Evolutionary conservation across 2,888 invertebrate genomes (phyloP), one percentile per base, ranked within the genome.

Genomic region (Cataglyphis cursor): DNA sequence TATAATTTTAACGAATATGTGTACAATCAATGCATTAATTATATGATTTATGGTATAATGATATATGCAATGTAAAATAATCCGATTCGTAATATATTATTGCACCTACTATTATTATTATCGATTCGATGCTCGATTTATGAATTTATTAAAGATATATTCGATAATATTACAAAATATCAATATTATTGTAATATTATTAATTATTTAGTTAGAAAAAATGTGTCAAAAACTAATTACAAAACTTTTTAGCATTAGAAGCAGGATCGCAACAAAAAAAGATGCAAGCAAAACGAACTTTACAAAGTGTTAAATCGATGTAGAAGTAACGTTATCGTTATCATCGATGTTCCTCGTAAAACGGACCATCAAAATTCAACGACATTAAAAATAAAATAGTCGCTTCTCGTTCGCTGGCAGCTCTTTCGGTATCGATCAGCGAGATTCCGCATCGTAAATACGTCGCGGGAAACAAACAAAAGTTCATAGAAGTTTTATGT

Each of bases 391-490:
- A 80, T 80, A 80, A 80, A 70, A 59, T 35, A 80, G 70, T 70
- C 35, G 24, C 78, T 80, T 44, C 35, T 41, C 9, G 70, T 80
- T 70, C 31, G 65, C 41, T 28, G 59, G 44, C 8, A 31, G 70
- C 70, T 70, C 59, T 59, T 44, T 80, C 35, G 44, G 44, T 80
- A 80, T 80, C 70, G 78, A 80, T 80, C 78, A 80, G 35, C 59
- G 59, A 61, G 78, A 80, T 80, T 80, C 44, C 70, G 70, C 41
- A 70, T 80, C 70, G 78, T 80, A 80, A 80, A 80, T 80, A 70
- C 59, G 70, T 80, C 78, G 72, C 72, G 78, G 62, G 73, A 64
- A 80, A 73, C 78, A 81, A 88, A 88, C 87, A 87, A 87, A 81
- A 76, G 81, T 74, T 81, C 65, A 24, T 24, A 62, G 73, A 88